Evolutionary conservation across 1,140 invertebrate species (phyloP).

Genomic region (Polypedilum pembai): DNA sequence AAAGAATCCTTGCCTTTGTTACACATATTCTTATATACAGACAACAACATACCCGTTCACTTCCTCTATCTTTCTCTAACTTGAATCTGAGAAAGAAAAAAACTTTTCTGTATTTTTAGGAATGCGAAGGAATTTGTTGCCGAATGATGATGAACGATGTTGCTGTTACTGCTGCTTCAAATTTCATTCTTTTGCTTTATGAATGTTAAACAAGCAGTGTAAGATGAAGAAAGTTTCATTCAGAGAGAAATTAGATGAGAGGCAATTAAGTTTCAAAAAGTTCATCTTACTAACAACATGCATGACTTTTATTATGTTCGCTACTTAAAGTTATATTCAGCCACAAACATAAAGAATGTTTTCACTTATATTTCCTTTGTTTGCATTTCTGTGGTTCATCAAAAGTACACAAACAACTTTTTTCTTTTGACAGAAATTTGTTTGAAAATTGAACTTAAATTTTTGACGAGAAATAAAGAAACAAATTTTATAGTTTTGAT

Average conservation of each 20-base stretch:
- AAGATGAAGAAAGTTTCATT: neutral
- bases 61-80: too few relatives aligned
- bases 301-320: slow-evolving; percentile 4
- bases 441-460: too few relatives aligned
- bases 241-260: neutral
- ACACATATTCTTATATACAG: neutral
- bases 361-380: too few relatives aligned
- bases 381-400: too few relatives aligned
- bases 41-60: too few relatives aligned
- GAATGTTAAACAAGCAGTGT: neutral
- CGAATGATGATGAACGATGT: slow-evolving; percentile 14
- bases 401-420: too few relatives aligned
- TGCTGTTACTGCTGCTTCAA: neutral
- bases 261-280: slow-evolving; percentile 13
- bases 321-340: neutral
- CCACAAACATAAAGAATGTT: too few relatives aligned
- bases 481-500: too few relatives aligned
- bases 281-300: slow-evolving; percentile 8
- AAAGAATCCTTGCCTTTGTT: slow-evolving; percentile 7
- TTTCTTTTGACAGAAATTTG: too few relatives aligned
- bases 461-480: too few relatives aligned
- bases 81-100: neutral
- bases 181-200: slow-evolving; percentile 13
- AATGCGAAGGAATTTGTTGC: slow-evolving; percentile 14
- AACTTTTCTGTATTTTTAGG: slow-evolving; percentile 4